Conservation (phyloP, 2,888 invertebrate genomes). For the Tenthredo livida region DNA sequence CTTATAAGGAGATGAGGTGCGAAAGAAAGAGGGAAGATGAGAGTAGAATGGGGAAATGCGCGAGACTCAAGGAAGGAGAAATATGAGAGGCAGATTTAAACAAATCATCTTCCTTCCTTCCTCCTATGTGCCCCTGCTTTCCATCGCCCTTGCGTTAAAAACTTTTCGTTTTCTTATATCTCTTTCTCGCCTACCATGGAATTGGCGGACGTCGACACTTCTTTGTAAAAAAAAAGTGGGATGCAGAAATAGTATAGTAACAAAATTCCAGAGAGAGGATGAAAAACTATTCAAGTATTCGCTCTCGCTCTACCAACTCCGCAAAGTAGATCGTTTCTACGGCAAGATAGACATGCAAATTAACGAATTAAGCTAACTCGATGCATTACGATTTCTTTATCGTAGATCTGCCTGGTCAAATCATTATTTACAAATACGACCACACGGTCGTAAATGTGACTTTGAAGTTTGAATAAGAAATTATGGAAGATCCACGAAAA, state of each 20-base stretch:
- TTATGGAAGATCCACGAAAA: background rate
- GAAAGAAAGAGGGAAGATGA: constrained; percentile 51
- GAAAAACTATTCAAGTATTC: constrained; percentile 31
- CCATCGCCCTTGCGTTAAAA: constrained; percentile 42
- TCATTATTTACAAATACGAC: background rate
- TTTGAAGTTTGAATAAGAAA: background rate
- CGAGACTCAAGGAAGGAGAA: constrained; percentile 38
- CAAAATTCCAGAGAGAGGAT: constrained; percentile 11
- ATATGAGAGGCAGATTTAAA: constrained; percentile 55
- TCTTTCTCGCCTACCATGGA: constrained; percentile 13
- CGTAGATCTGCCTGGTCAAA: background rate
- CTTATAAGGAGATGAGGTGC: constrained; percentile 55
- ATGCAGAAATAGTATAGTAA: background rate
- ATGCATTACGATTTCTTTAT: background rate
- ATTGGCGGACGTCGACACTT: constrained; percentile 32
- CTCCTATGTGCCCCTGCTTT: constrained; percentile 42
- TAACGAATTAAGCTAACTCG: background rate
- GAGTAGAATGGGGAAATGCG: constrained; percentile 14
- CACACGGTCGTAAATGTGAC: background rate
- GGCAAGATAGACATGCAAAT: constrained; percentile 2
- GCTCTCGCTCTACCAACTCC: background rate
- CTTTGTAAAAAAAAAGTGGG: background rate
- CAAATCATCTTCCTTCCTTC: constrained; percentile 53
- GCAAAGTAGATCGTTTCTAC: background rate
- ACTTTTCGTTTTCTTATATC: constrained; percentile 25